Base-by-base conservation (phyloP, 2,888 invertebrate species). In the Seladonia tumulorum region DNA sequence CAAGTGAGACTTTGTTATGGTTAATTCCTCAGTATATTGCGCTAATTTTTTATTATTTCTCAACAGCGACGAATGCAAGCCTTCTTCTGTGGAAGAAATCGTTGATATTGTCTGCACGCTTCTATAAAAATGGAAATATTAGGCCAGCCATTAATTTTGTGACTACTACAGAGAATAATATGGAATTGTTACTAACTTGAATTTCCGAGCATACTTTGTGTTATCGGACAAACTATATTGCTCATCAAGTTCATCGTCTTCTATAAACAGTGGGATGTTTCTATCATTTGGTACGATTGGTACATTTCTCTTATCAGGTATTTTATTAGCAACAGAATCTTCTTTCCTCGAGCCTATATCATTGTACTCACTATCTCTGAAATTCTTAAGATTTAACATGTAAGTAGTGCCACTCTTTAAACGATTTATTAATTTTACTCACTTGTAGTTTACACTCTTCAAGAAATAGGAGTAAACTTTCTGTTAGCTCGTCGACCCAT, bases 91-190 rank as follows among this genome's bases (percentile, higher is more conserved):
- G 8, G 88, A 89, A 79, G 88, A 86, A 71, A 89, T 89, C 8
- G 86, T 81, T 89, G 76, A 90, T 87, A n/a, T 82, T 68, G 94
- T 94, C 81, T 94, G 94, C 42, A 93, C 92, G 63, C 90, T 87
- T 87, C 92, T 94, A 70, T 39, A 87, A 71, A 83, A 79, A 86
- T n/a, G 3, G 16, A 4, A 49, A 63, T 57, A 42, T 57, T 16
- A 77, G 68, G 71, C 78, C 82, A 72, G 73, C 60, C 45, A 76
- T 72, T 4, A 35, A 7, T 70, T 47, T 57, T 29, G 1, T 25
- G 29, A 60, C 8, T 25, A 63, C 10, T n/a, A 78, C 53, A 18
- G 35, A 12, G 63, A 25, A 5, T 29, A 79, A 39, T 49, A 29
- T 79, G 22, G 49, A 78, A 68, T 39, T 35, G 18, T 39, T 18